Conservation (phyloP, 1,140 invertebrate genomes). For the Manduca sexta region DNA sequence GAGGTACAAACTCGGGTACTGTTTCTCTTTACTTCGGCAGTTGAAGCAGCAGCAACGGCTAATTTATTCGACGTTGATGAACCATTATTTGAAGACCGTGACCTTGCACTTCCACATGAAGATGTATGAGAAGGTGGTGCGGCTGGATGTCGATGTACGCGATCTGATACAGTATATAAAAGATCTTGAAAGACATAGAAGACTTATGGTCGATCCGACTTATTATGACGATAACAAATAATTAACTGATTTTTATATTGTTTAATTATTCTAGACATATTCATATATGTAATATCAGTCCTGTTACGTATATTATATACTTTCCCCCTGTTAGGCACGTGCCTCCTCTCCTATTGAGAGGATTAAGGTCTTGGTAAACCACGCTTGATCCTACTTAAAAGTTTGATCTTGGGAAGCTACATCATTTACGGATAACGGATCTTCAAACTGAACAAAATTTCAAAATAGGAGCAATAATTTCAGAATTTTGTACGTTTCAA, state of each 20-base stretch:
- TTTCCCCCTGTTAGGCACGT: too few relatives aligned
- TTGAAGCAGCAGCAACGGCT: conserved; percentile 31
- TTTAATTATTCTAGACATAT: neutral
- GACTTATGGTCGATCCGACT: neutral
- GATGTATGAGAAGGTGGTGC: conserved; percentile 29
- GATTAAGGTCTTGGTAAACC: too few relatives aligned
- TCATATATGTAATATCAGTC: too few relatives aligned
- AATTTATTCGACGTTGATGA: conserved; percentile 15
- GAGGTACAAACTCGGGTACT: conserved; percentile 31
- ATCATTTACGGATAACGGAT: too few relatives aligned
- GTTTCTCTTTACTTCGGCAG: conserved; percentile 26
- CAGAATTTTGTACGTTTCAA: too few relatives aligned
- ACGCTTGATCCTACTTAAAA: too few relatives aligned
- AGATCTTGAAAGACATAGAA: conserved; percentile 11
- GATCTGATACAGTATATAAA: conserved; percentile 25
- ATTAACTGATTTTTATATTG: neutral
- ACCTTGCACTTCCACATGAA: conserved; percentile 16
- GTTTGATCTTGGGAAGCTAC: too few relatives aligned
- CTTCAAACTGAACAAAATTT: too few relatives aligned
- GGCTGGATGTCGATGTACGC: conserved; percentile 32
- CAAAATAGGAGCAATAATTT: too few relatives aligned
- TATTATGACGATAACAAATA: neutral
- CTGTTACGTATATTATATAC: too few relatives aligned
- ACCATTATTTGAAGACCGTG: neutral
- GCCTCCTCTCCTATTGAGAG: too few relatives aligned